These are phyloP conservation scores for Leucania comma DNA, from an alignment of 2,888 invertebrate genomes.

Conservation along the genomic window DNA sequence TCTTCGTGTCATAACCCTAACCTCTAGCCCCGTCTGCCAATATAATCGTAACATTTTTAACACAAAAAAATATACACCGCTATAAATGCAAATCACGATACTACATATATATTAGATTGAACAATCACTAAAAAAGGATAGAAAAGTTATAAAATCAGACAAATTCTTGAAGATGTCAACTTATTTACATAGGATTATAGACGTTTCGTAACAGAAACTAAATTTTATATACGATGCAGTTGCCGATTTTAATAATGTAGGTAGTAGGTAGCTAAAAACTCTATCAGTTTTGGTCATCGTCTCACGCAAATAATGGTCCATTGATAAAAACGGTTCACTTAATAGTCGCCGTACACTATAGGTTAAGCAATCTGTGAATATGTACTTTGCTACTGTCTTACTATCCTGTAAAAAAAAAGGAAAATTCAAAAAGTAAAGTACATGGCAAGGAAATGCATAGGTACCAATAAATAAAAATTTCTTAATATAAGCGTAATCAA, in stretches of 20 bases:
- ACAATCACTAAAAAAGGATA: conserved; percentile 27
- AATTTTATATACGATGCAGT: conserved; percentile 1
- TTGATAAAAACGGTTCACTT: conserved; percentile 53
- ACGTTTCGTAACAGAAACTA: background rate
- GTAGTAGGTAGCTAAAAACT: background rate
- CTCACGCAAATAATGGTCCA: conserved; percentile 59
- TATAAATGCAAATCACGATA: conserved; percentile 50
- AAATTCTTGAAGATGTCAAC: background rate
- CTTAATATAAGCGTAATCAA: conserved; percentile 1
- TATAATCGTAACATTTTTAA: conserved; percentile 43
- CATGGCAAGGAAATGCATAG: background rate
- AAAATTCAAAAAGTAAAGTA: background rate
- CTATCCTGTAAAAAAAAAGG: background rate
- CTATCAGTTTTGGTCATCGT: conserved; percentile 43
- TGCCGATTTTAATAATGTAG: conserved; percentile 6
- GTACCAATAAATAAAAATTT: conserved; percentile 1
- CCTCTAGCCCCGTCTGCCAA: conserved; percentile 53
- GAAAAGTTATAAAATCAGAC: conserved; percentile 4
- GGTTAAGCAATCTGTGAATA: conserved; percentile 36
- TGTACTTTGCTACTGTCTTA: conserved; percentile 3
- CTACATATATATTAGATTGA: conserved; percentile 29
- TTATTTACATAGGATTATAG: conserved; percentile 9
- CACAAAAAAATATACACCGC: conserved; percentile 4
- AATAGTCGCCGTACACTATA: conserved; percentile 22
- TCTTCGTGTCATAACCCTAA: conserved; percentile 53